Conservation (phyloP, 2,797 vertebrate species). For the Poeciliopsis paucimaculata region DNA sequence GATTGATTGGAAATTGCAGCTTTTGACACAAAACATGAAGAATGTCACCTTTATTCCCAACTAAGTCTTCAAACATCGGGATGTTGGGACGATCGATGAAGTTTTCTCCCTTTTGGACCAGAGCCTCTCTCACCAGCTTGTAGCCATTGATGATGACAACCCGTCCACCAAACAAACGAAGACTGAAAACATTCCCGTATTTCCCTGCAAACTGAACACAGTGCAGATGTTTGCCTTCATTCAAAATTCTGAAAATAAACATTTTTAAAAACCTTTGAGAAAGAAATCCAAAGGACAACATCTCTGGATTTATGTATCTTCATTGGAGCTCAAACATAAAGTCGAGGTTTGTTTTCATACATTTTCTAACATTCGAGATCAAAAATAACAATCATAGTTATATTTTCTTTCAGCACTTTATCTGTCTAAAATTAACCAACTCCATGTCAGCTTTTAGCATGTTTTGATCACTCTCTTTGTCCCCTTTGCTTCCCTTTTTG, state of each 20-base stretch:
- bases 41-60: constrained; percentile 49
- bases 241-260: background rate
- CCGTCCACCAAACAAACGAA: constrained; percentile 64
- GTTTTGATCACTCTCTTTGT: too few relatives aligned
- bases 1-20: background rate
- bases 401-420: background rate
- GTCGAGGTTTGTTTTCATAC: background rate
- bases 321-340: background rate
- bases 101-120: constrained; percentile 63
- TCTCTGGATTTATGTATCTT: background rate
- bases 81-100: constrained; percentile 53
- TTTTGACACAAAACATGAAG: background rate
- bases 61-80: constrained; percentile 24
- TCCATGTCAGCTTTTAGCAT: background rate
- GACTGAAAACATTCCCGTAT: constrained; percentile 70
- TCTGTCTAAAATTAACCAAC: background rate
- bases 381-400: background rate
- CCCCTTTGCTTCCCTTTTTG: too few relatives aligned
- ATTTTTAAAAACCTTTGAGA: background rate
- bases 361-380: background rate
- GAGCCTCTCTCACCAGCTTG: constrained; percentile 62
- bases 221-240: background rate
- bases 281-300: background rate
- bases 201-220: constrained; percentile 68
- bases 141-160: constrained; percentile 67